A percentile compares a stretch with the other conserved stretches of the same genome.
Evolutionary conservation across 1,140 invertebrate genomes (phyloP).

Genomic region (Leptoteleia sp.): DNA sequence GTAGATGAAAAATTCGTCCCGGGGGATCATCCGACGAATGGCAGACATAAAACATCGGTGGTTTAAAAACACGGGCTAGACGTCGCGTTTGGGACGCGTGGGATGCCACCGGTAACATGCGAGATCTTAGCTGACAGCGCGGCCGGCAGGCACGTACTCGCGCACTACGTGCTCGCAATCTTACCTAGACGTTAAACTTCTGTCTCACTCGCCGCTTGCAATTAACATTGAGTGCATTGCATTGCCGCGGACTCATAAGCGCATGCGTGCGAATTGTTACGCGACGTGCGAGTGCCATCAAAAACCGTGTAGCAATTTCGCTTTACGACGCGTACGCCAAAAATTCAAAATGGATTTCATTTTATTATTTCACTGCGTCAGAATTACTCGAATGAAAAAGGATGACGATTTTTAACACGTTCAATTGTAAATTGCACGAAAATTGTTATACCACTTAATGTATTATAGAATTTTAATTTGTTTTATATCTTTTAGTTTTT

Average conservation of each 20-base stretch:
- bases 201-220: slow-evolving; percentile 10
- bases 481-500: no score
- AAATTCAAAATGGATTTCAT: no score
- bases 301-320: slow-evolving; percentile 44
- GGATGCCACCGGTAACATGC: slow-evolving; percentile 20
- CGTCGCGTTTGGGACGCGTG: slow-evolving; percentile 24
- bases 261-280: slow-evolving; percentile 2
- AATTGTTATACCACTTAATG: no score
- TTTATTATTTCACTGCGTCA: no score
- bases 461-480: no score
- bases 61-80: slow-evolving; percentile 49
- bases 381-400: no score
- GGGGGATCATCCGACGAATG: slow-evolving; percentile 3
- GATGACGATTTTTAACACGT: no score
- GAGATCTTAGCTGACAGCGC: slow-evolving; percentile 33
- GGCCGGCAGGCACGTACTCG: slow-evolving; percentile 43
- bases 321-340: slow-evolving; percentile 28
- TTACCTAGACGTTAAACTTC: slow-evolving; percentile 18
- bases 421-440: no score
- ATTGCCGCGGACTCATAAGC: slow-evolving; percentile 32
- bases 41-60: slow-evolving; percentile 30
- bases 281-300: slow-evolving; percentile 18
- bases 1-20: slow-evolving; percentile 16
- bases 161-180: slow-evolving; percentile 51
- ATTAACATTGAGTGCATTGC: slow-evolving; percentile 37